Conservation (phyloP, 2,113 vertebrate species). For the Globicephala melas region DNA sequence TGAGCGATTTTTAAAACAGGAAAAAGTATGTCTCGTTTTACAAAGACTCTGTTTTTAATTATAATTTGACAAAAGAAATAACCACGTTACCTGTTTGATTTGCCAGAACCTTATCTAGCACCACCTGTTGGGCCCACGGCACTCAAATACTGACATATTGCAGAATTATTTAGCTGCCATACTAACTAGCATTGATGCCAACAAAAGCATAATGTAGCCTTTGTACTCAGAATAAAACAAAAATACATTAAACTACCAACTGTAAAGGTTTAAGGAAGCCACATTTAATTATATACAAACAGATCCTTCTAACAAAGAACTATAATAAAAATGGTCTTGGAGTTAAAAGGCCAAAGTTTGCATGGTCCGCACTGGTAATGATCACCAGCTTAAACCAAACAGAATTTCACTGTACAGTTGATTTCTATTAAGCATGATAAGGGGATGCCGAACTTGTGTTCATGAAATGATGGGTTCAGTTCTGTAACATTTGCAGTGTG, state of each 20-base stretch:
- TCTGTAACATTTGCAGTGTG: slow-evolving; percentile 44
- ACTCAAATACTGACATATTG: slow-evolving; percentile 81
- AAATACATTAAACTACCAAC: slow-evolving; percentile 84
- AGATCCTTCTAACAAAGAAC: slow-evolving; percentile 74
- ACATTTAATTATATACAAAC: slow-evolving; percentile 81
- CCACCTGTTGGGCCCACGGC: slow-evolving; percentile 86
- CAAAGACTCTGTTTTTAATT: slow-evolving; percentile 83
- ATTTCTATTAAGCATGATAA: slow-evolving; percentile 69
- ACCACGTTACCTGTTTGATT: slow-evolving; percentile 83
- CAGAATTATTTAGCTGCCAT: slow-evolving; percentile 83
- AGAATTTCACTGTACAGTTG: slow-evolving; percentile 62
- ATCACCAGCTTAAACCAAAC: slow-evolving; percentile 73
- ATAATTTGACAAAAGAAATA: slow-evolving; percentile 87
- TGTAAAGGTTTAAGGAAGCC: slow-evolving; percentile 84
- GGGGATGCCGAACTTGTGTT: slow-evolving; percentile 66
- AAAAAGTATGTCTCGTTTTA: slow-evolving; percentile 82
- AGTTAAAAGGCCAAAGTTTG: slow-evolving; percentile 71
- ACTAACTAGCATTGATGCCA: slow-evolving; percentile 78
- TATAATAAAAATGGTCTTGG: slow-evolving; percentile 53
- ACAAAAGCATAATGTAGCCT: slow-evolving; percentile 84
- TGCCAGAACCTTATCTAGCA: slow-evolving; percentile 85
- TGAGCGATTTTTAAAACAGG: slow-evolving; percentile 72
- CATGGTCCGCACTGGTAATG: slow-evolving; percentile 68
- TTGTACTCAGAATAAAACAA: slow-evolving; percentile 84
- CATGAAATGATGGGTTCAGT: slow-evolving; percentile 58